Base-by-base conservation (phyloP, 2,797 vertebrate genomes). In the Sebastes kiyomatsui region DNA sequence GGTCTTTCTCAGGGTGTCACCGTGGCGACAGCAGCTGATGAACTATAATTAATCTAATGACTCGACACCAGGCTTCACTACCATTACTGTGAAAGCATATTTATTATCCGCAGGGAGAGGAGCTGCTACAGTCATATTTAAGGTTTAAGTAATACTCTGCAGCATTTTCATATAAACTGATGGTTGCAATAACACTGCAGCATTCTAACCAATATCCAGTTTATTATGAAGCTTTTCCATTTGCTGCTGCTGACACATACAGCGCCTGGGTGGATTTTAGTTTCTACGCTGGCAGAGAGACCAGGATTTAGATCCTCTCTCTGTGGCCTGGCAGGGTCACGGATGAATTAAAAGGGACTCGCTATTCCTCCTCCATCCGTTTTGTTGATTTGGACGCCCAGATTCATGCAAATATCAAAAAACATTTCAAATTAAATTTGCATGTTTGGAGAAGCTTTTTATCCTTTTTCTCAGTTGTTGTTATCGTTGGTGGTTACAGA, bases 11-110 rank as follows among this genome's bases (percentile, higher is more conserved):
- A 22, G 49, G 35, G 32, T 5, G 25, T 73, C 28, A 25, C 33
- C 0, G 28, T 38, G 9, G 13, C 18, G 62, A 70, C 82, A 59
- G 73, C 0, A 46, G 35, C 76, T 76, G 35, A 75, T 76, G 35
- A 75, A n/a, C 62, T 67, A 3, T 75, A 70, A 89, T 79, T 56
- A 56, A 81, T 58, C n/a, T 11, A 67, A 82, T 30, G 72, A 75
- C 28, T 73, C 25, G 2, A 23, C 67, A 42, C 6, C 35, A 49
- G 16, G 42, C 42, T 55, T 80, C 16, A 60, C 60, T 2, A 25
- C 64, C 67, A 67, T 69, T 59, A 73, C 14, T 38, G 64, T 13
- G 42, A 52, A 68, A 84, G 64, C 76, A 64, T 68, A 67, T 64
- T 73, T 14, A n/a, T 79, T 42, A 61, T 56, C 33, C 6, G 2